Evolutionary conservation across 2,113 vertebrate species (phyloP).

Genomic region (Oceanodroma tethys): DNA sequence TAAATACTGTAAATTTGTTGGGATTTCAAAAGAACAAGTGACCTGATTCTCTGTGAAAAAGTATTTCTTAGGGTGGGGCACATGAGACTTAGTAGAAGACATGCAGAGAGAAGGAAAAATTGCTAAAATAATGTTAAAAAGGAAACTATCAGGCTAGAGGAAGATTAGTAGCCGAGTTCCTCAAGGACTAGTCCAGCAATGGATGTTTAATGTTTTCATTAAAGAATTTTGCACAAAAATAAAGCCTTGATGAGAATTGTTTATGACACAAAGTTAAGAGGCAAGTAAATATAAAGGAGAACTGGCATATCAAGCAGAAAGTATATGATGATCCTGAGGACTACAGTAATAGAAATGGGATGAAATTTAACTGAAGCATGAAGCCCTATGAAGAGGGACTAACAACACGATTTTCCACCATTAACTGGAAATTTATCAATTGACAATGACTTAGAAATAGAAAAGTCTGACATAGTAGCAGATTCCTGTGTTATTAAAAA

Average conservation of each 20-base stretch:
- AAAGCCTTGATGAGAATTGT: background rate
- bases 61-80: background rate
- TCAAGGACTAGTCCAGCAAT: background rate
- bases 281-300: background rate
- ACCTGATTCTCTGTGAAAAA: background rate
- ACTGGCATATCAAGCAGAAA: background rate
- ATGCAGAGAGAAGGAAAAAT: background rate
- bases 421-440: background rate
- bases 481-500: background rate
- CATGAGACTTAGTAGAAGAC: background rate
- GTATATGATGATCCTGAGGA: background rate
- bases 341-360: background rate
- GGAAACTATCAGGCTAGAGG: background rate
- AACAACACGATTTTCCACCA: background rate
- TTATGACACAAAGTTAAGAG: background rate
- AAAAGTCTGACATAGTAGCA: background rate
- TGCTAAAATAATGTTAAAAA: background rate
- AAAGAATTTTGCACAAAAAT: background rate
- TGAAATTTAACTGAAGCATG: background rate
- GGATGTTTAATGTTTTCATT: background rate
- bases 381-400: background rate
- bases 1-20: background rate
- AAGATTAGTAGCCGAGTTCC: background rate
- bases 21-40: background rate
- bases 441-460: background rate